Conservation (phyloP, 1,140 invertebrate genomes). For the Idris sp. region DNA sequence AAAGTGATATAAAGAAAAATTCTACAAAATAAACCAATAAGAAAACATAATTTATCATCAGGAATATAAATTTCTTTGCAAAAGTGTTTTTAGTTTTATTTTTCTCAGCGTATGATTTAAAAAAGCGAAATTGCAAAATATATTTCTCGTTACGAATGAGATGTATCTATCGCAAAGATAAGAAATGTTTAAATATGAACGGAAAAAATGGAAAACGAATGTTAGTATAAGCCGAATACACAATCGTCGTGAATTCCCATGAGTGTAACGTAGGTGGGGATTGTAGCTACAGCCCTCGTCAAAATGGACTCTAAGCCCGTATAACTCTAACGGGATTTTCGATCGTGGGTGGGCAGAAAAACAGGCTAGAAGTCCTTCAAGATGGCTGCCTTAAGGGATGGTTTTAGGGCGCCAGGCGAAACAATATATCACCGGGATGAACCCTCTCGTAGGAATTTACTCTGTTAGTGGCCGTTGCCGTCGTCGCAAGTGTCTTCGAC, state of each 20-base stretch:
- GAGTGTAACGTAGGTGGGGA: constrained; percentile 43
- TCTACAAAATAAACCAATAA: too few relatives aligned
- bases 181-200: constrained; percentile 28
- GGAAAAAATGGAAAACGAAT: too few relatives aligned
- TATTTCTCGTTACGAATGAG: constrained; percentile 12
- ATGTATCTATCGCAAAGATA: constrained; percentile 11
- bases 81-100: too few relatives aligned
- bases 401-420: constrained; percentile 72
- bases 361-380: constrained; percentile 72
- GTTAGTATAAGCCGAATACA: constrained; percentile 33
- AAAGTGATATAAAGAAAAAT: too few relatives aligned
- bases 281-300: constrained; percentile 62
- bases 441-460: constrained; percentile 60
- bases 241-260: constrained; percentile 46
- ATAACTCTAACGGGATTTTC: constrained; percentile 79
- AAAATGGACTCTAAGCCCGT: constrained; percentile 78
- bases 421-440: constrained; percentile 74
- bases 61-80: too few relatives aligned
- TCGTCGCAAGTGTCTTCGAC: constrained; percentile 59
- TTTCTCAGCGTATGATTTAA: too few relatives aligned
- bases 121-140: too few relatives aligned
- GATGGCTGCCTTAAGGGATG: constrained; percentile 78
- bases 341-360: constrained; percentile 74
- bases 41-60: too few relatives aligned
- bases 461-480: constrained; percentile 70